A percentile compares a stretch with the other conserved stretches of the same genome.
Conservation (phyloP, 2,888 invertebrate genomes). For the Pharmacophagus antenor region DNA sequence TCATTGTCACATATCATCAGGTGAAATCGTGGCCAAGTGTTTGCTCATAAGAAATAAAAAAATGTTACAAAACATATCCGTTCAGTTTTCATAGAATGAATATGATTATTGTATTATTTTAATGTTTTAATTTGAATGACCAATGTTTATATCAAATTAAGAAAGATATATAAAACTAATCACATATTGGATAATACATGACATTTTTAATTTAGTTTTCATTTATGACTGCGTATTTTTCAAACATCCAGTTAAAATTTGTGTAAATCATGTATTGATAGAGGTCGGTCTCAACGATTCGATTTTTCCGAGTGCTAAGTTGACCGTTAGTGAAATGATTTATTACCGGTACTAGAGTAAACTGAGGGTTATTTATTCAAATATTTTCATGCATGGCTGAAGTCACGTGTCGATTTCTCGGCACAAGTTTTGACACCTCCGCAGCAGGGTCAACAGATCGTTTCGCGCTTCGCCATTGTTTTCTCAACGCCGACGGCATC, state of each 20-base stretch:
- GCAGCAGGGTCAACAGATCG: constrained; percentile 63
- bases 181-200: constrained; percentile 43
- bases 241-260: constrained; percentile 50
- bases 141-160: neutral
- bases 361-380: constrained; percentile 73
- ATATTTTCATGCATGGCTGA: constrained; percentile 74
- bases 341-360: constrained; percentile 74
- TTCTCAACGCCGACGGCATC: constrained; percentile 57
- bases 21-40: too few relatives aligned
- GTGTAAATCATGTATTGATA: constrained; percentile 56
- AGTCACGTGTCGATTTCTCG: constrained; percentile 66
- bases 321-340: constrained; percentile 76
- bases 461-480: constrained; percentile 65
- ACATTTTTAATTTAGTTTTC: constrained; percentile 35
- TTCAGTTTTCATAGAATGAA: too few relatives aligned
- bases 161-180: neutral
- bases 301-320: constrained; percentile 63
- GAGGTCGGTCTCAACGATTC: constrained; percentile 60
- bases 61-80: too few relatives aligned
- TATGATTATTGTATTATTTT: too few relatives aligned
- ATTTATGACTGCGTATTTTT: constrained; percentile 32
- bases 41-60: too few relatives aligned
- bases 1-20: too few relatives aligned
- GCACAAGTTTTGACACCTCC: constrained; percentile 71
- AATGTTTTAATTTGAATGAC: too few relatives aligned